Base-by-base conservation (phyloP, 1,140 invertebrate species). In the Charaxes varanes region DNA sequence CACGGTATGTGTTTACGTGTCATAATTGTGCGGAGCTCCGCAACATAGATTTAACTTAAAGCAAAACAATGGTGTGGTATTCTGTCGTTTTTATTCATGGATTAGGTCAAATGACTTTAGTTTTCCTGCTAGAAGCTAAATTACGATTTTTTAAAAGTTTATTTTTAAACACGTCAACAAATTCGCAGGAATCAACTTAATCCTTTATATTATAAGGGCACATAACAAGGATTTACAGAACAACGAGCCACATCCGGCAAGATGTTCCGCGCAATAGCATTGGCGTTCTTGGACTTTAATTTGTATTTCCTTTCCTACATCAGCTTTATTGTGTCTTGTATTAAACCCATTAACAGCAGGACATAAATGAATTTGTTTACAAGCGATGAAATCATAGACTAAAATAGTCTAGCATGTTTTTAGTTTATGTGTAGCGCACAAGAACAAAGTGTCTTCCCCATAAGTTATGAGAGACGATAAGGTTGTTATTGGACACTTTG, bases 231-330 rank as follows among this genome's bases (percentile, higher is more conserved):
- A 33, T 16, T 44, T 14, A 36, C 14, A 14, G 18, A 23, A 21
- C 24, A 44, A 44, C 41, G 26, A 44, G 41, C 14, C 11, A 44
- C 41, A 36, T 44, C 41, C 41, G 35, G 41, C 41, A 44, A 44
- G 41, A 44, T 44, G 41, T 44, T 44, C 14, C 33, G 22, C 33
- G 26, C 41, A 31, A 28, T 14, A 15, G 13, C 16, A 35, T 44
- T 37, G 31, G 23, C 14, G 36, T 23, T 12, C 14, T 19, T 15
- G 6, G 14, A 6, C 13, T 36, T 44, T 36, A 36, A 44, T 44
- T 44, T 34, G 34, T 22, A 44, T 17, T 44, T 44, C 41, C 41
- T 44, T 35, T 30, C 27, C 7, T 6, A 7, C 4, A 15, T 15
- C 4, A 28, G 27, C 27, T 28, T 28, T 28, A 28, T 28, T 28